Conservation (phyloP, 2,888 invertebrate genomes). For the Heliconius hortense region DNA sequence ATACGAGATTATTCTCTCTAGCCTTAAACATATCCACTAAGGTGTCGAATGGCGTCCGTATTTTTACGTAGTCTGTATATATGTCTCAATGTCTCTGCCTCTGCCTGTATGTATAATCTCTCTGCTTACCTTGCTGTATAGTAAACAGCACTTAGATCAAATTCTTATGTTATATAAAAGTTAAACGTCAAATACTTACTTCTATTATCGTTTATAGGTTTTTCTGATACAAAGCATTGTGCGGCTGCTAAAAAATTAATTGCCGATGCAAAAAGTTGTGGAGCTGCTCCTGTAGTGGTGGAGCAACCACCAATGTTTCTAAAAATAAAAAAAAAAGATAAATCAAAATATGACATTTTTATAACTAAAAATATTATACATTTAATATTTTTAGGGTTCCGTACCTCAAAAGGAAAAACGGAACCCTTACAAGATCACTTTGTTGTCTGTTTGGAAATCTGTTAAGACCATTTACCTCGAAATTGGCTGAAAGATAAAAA, state of each 20-base stretch:
- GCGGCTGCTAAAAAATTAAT: slow-evolving; percentile 50
- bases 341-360: not conserved
- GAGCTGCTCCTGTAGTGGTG: slow-evolving; percentile 42
- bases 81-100: too few species aligned
- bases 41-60: too few species aligned
- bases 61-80: too few species aligned
- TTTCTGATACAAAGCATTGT: slow-evolving; percentile 46
- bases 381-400: too few species aligned
- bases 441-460: too few species aligned
- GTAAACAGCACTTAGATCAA: not conserved
- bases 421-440: too few species aligned
- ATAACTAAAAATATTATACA: not conserved
- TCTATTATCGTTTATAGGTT: not conserved
- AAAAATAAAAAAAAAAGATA: not conserved
- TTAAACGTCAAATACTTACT: not conserved
- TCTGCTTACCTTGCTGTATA: not conserved
- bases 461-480: too few species aligned
- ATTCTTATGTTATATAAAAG: not conserved
- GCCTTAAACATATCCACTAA: too few species aligned
- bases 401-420: too few species aligned
- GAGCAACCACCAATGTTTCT: slow-evolving; percentile 12
- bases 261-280: slow-evolving; percentile 47
- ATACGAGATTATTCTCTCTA: too few species aligned
- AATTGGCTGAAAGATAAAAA: too few species aligned
- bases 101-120: not conserved